A percentile compares a stretch with the other conserved stretches of the same genome.
Evolutionary conservation across 2,113 vertebrate species (phyloP).

Genomic region (Colossoma macropomum): DNA sequence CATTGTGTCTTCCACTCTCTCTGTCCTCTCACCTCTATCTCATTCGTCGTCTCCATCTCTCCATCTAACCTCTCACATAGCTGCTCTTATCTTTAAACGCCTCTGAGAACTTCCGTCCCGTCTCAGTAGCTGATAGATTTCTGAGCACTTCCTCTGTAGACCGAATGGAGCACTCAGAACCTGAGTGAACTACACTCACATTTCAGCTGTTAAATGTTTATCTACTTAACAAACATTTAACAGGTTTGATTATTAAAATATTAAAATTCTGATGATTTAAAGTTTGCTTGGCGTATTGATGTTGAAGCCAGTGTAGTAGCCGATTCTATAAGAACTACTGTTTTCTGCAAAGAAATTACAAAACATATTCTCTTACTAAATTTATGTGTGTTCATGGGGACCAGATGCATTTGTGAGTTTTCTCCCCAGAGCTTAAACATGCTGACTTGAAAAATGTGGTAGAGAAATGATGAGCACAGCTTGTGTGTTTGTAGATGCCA

Average conservation of each 20-base stretch:
- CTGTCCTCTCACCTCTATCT: background rate
- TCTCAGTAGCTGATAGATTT: background rate
- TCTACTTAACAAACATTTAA: background rate
- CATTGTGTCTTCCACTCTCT: too few relatives aligned
- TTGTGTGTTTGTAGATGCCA: conserved; percentile 86
- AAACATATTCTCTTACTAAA: too few relatives aligned
- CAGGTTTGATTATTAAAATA: background rate
- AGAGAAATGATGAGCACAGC: background rate
- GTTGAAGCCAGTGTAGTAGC: too few relatives aligned
- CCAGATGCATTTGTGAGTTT: too few relatives aligned
- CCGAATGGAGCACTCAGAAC: background rate
- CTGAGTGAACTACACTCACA: background rate
- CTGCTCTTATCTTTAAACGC: background rate
- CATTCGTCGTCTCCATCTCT: background rate
- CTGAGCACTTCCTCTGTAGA: background rate
- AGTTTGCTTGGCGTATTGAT: too few relatives aligned
- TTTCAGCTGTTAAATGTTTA: too few relatives aligned
- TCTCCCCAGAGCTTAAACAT: too few relatives aligned
- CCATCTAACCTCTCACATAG: background rate
- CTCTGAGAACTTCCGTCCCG: background rate
- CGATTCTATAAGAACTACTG: too few relatives aligned
- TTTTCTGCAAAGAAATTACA: too few relatives aligned
- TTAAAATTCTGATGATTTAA: too few relatives aligned
- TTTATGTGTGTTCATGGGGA: background rate
- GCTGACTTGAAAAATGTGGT: too few relatives aligned